Conservation (phyloP, 1,140 invertebrate genomes). For the Lepidurus packardi region DNA sequence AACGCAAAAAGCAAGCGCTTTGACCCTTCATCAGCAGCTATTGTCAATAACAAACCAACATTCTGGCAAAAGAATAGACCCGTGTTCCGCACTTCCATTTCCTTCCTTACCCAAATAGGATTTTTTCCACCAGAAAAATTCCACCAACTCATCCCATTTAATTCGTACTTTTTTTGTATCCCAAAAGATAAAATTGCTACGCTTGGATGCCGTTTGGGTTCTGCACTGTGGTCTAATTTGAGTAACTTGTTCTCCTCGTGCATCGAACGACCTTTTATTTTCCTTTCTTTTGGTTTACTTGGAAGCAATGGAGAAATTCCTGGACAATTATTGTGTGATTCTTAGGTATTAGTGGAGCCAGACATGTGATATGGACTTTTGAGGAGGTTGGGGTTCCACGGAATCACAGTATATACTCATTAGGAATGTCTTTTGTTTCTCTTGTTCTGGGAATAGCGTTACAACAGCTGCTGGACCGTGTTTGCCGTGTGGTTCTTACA, state of each 20-base stretch:
- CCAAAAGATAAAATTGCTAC: neutral
- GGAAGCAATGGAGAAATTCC: neutral
- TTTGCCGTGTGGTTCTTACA: neutral
- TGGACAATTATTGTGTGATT: neutral
- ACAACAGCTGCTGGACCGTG: slow-evolving; percentile 5
- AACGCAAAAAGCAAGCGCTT: neutral
- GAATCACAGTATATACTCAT: slow-evolving; percentile 3
- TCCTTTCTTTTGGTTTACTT: neutral
- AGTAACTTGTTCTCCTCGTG: neutral
- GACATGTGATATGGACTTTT: neutral
- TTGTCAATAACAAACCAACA: slow-evolving; percentile 2
- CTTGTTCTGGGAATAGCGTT: neutral
- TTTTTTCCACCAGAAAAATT: neutral
- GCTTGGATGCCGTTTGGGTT: neutral
- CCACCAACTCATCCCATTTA: neutral
- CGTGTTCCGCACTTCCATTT: neutral
- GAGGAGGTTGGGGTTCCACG: neutral
- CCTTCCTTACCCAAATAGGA: neutral
- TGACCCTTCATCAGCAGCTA: slow-evolving; percentile 4
- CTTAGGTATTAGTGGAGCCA: neutral
- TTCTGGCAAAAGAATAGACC: neutral
- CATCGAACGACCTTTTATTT: neutral
- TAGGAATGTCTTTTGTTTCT: neutral
- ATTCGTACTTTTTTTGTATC: neutral
- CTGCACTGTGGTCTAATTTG: neutral